Evolutionary conservation across 2,113 vertebrate genomes (phyloP).

Genomic region (Sander lucioperca): DNA sequence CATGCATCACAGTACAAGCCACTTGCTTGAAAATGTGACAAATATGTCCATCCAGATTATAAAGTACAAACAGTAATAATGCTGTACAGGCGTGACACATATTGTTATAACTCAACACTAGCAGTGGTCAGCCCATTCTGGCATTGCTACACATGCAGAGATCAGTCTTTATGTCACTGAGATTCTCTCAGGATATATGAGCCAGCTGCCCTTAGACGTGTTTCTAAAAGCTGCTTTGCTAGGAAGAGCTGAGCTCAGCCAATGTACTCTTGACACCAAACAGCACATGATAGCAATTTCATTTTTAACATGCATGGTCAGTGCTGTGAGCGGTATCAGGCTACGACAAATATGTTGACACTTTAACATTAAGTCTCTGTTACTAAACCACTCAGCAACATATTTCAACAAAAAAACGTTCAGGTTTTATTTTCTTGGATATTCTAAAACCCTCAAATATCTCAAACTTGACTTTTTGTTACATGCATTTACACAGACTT

Average conservation of each 20-base stretch:
- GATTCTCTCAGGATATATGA: slow-evolving; percentile 50
- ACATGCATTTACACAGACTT: background rate
- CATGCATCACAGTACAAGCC: background rate
- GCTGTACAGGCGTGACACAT: background rate
- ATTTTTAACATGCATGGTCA: slow-evolving; percentile 11
- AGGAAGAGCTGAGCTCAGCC: slow-evolving; percentile 20
- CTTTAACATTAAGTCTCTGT: background rate
- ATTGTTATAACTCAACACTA: background rate
- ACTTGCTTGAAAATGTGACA: background rate
- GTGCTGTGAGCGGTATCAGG: background rate
- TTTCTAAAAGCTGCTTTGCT: slow-evolving; percentile 48
- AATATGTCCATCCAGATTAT: background rate
- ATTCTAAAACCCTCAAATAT: background rate
- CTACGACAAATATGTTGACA: slow-evolving; percentile 16
- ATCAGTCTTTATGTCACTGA: slow-evolving; percentile 27
- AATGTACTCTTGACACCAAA: slow-evolving; percentile 12
- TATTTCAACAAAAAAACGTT: background rate
- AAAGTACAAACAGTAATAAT: too few species aligned
- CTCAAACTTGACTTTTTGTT: background rate
- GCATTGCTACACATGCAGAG: background rate
- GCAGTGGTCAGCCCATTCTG: background rate
- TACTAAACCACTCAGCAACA: background rate
- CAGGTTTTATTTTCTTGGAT: background rate
- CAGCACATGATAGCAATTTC: slow-evolving; percentile 19
- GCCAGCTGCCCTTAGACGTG: slow-evolving; percentile 40